phyloP scores from a whole-genome alignment of 2,113 vertebrate genomes.

The Gymnocephalus cernua region DNA sequence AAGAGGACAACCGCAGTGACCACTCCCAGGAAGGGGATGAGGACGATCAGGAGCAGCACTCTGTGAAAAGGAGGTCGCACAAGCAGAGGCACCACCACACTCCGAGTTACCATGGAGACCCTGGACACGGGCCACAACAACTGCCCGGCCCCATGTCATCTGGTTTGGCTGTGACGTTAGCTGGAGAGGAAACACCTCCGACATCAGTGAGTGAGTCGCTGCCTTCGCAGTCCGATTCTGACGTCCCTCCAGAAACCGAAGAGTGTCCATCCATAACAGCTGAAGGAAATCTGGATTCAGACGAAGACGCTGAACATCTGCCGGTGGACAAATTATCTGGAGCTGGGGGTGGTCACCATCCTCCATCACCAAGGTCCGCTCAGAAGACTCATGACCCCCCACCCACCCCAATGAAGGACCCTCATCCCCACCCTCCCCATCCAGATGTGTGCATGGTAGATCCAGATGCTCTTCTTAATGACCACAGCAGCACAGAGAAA shows the following conservation, averaged over 20 bases:
- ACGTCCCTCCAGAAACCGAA: slow-evolving; percentile 96
- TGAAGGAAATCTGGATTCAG: slow-evolving; percentile 96
- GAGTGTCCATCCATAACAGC: slow-evolving; percentile 98
- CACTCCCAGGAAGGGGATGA: slow-evolving; percentile 76
- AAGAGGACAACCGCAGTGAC: slow-evolving; percentile 78
- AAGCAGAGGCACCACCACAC: slow-evolving; percentile 88
- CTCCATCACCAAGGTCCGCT: slow-evolving; percentile 80
- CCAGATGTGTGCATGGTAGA: slow-evolving; percentile 99
- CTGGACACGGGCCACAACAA: slow-evolving; percentile 61
- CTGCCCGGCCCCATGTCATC: slow-evolving; percentile 62
- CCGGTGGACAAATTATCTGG: slow-evolving; percentile 92
- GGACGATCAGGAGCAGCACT: slow-evolving; percentile 80
- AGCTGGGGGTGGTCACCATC: slow-evolving; percentile 84
- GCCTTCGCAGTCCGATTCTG: slow-evolving; percentile 95
- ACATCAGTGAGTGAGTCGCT: slow-evolving; percentile 95
- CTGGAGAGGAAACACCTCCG: slow-evolving; percentile 94
- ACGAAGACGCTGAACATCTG: slow-evolving; percentile 97
- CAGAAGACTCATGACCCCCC: slow-evolving; percentile 89
- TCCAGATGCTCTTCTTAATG: slow-evolving; percentile 90
- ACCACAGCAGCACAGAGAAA: slow-evolving; percentile 88
- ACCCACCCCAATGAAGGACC: slow-evolving; percentile 90
- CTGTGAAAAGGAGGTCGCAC: slow-evolving; percentile 86
- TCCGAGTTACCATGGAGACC: slow-evolving; percentile 75
- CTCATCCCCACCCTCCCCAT: slow-evolving; percentile 90
- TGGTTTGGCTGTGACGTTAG: slow-evolving; percentile 75